Evolutionary conservation across 1,140 invertebrate genomes (phyloP), one percentile per base, ranked within the genome.

Genomic region (Lepidotrigona ventralis): DNA sequence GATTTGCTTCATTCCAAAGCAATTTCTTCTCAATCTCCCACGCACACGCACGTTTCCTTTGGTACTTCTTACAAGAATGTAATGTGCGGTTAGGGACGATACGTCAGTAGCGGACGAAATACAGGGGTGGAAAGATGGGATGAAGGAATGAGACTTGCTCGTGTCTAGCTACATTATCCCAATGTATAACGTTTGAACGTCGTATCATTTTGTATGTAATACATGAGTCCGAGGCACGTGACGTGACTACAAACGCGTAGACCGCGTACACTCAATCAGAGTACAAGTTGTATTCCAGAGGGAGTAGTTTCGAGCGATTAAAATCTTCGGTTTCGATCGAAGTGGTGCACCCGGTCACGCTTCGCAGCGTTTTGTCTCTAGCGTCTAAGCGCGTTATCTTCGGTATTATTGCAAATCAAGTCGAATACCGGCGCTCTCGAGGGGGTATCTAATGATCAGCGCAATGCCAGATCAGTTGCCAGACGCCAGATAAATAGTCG

Each of bases 291-390:
- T n/a, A n/a, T 39, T 63, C 21, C 11, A 14, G 17, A 12, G 33
- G 4, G 71, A 73, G 26, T 54, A 29, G 9, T 26, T 54, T 1
- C 9, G 19, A 29, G n/a, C 46, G 71, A 73, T 73, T 73, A 29
- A 54, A 73, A 73, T 73, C 71, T 76, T 63, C 58, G 56, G 63
- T 76, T 46, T 46, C 15, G 17, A 76, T 76, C 73, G 39, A 39
- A 39, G 21, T 33, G 71, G 71, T 58, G 11, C 56, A 33, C 53
- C 15, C 26, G 4, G 54, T n/a, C 73, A 33, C 56, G 53, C 54
- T 56, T 21, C 21, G 17, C 12, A 17, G 56, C 33, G 60, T 75
- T n/a, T 23, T 26, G 56, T 76, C 73, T 19, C n/a, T 8, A 46
- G 39, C 39, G 39, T 46, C 8, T 26, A 54, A 23, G 17, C 21